phyloP scores from a whole-genome alignment of 1,140 invertebrate genomes.

The Halictus rubicundus region DNA sequence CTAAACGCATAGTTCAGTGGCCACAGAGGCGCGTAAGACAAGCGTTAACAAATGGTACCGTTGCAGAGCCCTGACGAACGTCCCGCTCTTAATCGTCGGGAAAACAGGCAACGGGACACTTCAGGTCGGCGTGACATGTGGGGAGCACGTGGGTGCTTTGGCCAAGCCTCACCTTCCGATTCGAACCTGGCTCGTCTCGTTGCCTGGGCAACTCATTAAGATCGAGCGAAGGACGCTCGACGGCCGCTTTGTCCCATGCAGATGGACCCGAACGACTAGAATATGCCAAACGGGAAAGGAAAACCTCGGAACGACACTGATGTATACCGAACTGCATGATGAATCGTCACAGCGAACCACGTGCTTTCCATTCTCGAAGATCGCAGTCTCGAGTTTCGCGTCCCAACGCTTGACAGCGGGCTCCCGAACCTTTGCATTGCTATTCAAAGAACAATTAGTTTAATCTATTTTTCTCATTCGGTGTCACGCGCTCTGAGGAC shows the following conservation, averaged over 20 bases:
- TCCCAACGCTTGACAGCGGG: no score
- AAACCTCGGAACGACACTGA: neutral
- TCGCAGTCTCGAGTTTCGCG: no score
- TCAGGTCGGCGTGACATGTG: conserved; percentile 35
- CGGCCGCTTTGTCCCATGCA: neutral
- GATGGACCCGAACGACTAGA: neutral
- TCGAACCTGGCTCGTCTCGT: neutral
- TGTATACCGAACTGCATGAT: no score
- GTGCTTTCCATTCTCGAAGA: no score
- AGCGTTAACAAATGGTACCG: conserved; percentile 27
- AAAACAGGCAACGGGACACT: neutral
- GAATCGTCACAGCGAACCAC: no score
- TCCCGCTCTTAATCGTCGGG: neutral
- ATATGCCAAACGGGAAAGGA: neutral
- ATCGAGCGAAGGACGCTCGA: neutral
- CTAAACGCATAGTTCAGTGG: neutral
- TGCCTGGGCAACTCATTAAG: neutral
- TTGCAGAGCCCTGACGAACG: neutral
- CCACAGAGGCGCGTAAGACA: no score
- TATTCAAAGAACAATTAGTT: no score
- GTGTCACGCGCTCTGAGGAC: no score
- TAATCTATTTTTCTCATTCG: no score
- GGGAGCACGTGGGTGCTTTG: conserved; percentile 43
- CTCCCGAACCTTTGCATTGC: no score
- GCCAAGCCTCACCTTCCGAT: conserved; percentile 10